These are phyloP conservation scores for Lycophotia porphyrea DNA, from an alignment of 2,888 invertebrate genomes.

Conservation along the genomic window DNA sequence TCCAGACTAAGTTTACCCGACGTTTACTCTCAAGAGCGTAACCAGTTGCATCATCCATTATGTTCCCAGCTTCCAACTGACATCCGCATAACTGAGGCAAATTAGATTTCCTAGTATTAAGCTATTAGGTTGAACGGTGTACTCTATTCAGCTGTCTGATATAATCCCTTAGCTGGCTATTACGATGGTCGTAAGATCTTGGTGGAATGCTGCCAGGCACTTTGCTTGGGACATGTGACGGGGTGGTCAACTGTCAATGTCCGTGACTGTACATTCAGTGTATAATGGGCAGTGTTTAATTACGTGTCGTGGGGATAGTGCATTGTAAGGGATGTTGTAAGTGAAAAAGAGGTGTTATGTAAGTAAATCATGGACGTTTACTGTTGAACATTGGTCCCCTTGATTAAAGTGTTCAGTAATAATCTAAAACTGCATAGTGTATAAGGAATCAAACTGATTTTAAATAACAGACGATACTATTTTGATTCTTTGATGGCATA, in stretches of 20 bases:
- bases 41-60: conserved; percentile 41
- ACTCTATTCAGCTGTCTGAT: conserved; percentile 18
- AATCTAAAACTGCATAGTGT: neutral
- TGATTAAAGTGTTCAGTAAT: neutral
- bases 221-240: conserved; percentile 8
- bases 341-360: neutral
- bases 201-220: neutral
- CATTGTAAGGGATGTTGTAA: neutral
- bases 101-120: conserved; percentile 44
- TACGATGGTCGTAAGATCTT: conserved; percentile 24
- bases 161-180: conserved; percentile 32
- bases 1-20: conserved; percentile 9
- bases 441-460: neutral
- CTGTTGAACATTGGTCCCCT: neutral
- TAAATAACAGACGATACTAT: neutral
- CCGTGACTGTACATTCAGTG: neutral
- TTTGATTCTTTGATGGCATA: neutral
- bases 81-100: conserved; percentile 23
- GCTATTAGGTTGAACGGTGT: conserved; percentile 31
- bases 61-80: conserved; percentile 3
- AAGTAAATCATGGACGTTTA: neutral
- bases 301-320: neutral
- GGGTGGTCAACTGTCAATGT: neutral
- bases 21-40: conserved; percentile 4
- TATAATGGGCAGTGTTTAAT: neutral